phyloP scores from a whole-genome alignment of 2,797 vertebrate genomes.

The Neosalanx taihuensis region DNA sequence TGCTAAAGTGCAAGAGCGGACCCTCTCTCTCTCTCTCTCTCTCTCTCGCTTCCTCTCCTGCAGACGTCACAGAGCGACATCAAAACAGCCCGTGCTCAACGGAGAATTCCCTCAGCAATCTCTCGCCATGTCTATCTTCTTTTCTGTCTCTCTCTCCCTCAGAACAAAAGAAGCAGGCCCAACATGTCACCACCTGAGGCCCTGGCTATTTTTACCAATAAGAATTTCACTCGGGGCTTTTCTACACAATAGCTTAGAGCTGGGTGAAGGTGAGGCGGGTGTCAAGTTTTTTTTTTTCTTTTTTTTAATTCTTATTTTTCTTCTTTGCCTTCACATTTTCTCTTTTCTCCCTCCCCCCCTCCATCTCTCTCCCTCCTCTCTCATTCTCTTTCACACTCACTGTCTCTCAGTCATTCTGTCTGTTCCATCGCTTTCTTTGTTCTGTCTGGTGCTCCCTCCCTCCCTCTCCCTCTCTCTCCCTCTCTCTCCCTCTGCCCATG shows the following conservation, averaged over 20 bases:
- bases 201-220: constrained; percentile 30
- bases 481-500: constrained; percentile 18
- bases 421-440: constrained; percentile 9
- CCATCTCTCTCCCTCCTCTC: not conserved
- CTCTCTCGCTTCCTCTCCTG: too few relatives aligned
- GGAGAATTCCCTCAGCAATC: not conserved
- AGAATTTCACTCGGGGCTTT: constrained; percentile 10
- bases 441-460: not conserved
- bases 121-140: not conserved
- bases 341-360: not conserved
- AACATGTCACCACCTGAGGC: constrained; percentile 31
- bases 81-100: not conserved
- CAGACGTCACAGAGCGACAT: constrained; percentile 7
- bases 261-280: not conserved
- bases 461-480: constrained; percentile 8
- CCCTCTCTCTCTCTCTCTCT: too few relatives aligned
- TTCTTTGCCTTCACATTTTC: not conserved
- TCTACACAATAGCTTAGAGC: constrained; percentile 15
- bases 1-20: too few relatives aligned
- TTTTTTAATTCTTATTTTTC: not conserved
- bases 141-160: not conserved
- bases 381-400: constrained; percentile 11
- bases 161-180: constrained; percentile 30
- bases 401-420: constrained; percentile 6
- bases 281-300: not conserved